phyloP scores from a whole-genome alignment of 2,113 vertebrate genomes.

The Lutjanus erythropterus region DNA sequence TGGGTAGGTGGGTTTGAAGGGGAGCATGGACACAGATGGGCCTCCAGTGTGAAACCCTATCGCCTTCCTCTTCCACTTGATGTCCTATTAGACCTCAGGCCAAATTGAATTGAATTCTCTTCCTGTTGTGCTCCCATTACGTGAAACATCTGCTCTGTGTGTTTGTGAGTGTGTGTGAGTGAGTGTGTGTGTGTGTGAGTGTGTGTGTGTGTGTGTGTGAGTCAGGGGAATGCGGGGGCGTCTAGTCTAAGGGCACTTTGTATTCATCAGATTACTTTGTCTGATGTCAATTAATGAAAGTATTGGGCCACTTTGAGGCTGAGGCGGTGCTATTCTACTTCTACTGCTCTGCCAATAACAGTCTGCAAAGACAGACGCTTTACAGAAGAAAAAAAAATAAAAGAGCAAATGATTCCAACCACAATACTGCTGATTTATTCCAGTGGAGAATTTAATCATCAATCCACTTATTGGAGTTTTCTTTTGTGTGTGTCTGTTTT shows the following conservation, averaged over 20 bases:
- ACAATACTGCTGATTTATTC: not conserved
- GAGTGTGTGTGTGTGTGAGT: constrained; percentile 21
- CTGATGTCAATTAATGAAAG: constrained; percentile 71
- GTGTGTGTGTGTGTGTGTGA: constrained; percentile 21
- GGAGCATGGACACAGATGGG: constrained; percentile 74
- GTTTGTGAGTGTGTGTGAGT: constrained; percentile 16
- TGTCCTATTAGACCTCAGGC: constrained; percentile 77
- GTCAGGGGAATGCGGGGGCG: constrained; percentile 12
- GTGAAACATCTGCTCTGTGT: constrained; percentile 75
- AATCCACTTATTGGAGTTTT: constrained; percentile 23
- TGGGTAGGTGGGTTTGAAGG: constrained; percentile 48
- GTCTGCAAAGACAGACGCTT: constrained; percentile 8
- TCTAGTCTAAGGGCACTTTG: constrained; percentile 56
- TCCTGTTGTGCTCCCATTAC: constrained; percentile 78
- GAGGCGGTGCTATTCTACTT: not conserved
- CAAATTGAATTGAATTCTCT: constrained; percentile 76
- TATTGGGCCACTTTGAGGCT: constrained; percentile 45
- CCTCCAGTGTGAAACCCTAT: constrained; percentile 79
- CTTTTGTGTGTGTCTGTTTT: not conserved
- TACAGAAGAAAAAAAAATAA: not conserved
- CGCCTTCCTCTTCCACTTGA: constrained; percentile 67
- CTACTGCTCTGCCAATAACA: constrained; percentile 13
- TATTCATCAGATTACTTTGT: constrained; percentile 65
- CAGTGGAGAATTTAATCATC: constrained; percentile 21
- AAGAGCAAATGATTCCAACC: not conserved